Conservation (phyloP, 2,113 vertebrate genomes). For the Anhinga rufa region DNA sequence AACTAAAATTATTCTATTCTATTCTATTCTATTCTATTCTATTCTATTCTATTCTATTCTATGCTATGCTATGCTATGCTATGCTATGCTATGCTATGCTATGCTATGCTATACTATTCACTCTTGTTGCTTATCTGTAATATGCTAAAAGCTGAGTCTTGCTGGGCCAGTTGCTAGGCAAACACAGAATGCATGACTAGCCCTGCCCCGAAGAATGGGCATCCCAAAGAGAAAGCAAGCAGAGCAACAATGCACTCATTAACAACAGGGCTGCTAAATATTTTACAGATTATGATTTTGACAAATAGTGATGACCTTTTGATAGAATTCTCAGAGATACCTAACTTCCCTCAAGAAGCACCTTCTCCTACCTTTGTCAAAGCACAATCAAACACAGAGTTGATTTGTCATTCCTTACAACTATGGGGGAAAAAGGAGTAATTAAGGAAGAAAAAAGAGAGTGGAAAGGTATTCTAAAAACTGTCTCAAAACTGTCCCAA, state of each 20-base stretch:
- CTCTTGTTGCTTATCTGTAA: not conserved
- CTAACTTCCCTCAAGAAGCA: not conserved
- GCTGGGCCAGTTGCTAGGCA: not conserved
- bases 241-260: not conserved
- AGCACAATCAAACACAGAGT: not conserved
- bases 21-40: not conserved
- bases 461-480: not conserved
- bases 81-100: not conserved
- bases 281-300: not conserved
- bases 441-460: not conserved
- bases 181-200: not conserved
- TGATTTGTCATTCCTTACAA: not conserved
- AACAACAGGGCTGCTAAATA: not conserved
- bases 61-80: not conserved
- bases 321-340: not conserved
- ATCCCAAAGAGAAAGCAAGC: not conserved
- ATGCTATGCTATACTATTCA: not conserved
- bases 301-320: not conserved
- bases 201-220: not conserved
- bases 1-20: not conserved
- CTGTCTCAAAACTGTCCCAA: not conserved
- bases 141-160: not conserved
- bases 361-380: not conserved
- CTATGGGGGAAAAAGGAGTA: not conserved
- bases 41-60: not conserved